These are phyloP conservation scores for Acleris sparsana DNA, from an alignment of 2,888 invertebrate genomes.

Conservation along the genomic window DNA sequence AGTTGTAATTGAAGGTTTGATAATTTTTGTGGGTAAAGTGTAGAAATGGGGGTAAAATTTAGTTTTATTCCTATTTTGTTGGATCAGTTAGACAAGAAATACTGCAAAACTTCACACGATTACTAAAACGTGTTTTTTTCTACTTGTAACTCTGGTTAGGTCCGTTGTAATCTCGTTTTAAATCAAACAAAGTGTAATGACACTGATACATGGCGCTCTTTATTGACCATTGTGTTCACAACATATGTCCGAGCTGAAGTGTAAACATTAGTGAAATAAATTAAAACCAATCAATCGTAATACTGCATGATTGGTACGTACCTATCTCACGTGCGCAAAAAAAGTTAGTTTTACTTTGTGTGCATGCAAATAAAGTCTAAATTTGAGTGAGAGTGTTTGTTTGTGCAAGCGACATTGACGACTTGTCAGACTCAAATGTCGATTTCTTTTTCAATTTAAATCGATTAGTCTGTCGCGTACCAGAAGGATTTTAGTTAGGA, in stretches of 20 bases:
- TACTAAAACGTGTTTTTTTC: too few relatives aligned
- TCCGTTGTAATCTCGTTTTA: background rate
- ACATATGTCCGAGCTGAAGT: conserved; percentile 29
- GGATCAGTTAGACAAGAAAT: too few relatives aligned
- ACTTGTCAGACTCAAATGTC: conserved; percentile 68
- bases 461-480: conserved; percentile 57
- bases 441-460: conserved; percentile 75
- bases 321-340: background rate
- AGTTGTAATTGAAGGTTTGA: conserved; percentile 44
- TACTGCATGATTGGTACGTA: conserved; percentile 38
- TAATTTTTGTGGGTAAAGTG: conserved; percentile 23
- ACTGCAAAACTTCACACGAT: too few relatives aligned
- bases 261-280: conserved; percentile 47
- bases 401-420: conserved; percentile 55
- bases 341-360: background rate
- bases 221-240: conserved; percentile 1
- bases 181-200: conserved; percentile 1
- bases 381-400: conserved; percentile 25
- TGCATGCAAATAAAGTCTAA: conserved; percentile 6
- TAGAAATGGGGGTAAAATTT: background rate
- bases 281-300: conserved; percentile 62
- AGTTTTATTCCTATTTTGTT: background rate
- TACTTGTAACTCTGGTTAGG: background rate
- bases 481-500: conserved; percentile 40
- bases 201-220: background rate